Conservation (phyloP, 2,888 invertebrate genomes). For the Argynnis bischoffii region DNA sequence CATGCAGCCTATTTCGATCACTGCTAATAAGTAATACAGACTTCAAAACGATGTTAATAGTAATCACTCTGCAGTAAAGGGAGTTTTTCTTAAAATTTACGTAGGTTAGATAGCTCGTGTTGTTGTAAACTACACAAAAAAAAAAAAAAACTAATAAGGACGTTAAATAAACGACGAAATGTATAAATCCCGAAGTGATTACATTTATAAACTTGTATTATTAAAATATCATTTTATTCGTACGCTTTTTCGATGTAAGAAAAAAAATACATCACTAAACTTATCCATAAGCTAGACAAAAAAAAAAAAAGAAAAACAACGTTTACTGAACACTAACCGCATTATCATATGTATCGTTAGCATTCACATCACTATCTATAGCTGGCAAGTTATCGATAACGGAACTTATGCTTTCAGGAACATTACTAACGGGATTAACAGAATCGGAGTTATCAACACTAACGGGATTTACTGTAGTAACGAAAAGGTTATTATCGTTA, state of each 20-base stretch:
- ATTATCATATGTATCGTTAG: conserved; percentile 53
- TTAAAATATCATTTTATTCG: too few species aligned
- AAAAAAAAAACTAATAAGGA: too few species aligned
- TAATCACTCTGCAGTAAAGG: too few species aligned
- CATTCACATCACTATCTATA: conserved; percentile 71
- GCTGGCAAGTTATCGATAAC: conserved; percentile 72
- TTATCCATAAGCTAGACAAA: not conserved
- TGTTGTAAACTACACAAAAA: too few species aligned
- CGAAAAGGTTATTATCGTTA: conserved; percentile 20
- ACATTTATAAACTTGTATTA: too few species aligned
- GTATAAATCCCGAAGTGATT: too few species aligned
- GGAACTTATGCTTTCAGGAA: conserved; percentile 52
- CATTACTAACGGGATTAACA: conserved; percentile 11
- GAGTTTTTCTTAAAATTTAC: too few species aligned
- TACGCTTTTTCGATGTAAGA: not conserved
- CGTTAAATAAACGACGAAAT: too few species aligned
- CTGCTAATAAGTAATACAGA: too few species aligned
- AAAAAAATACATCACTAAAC: not conserved
- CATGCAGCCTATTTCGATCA: too few species aligned
- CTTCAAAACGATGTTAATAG: too few species aligned
- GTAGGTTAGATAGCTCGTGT: too few species aligned
- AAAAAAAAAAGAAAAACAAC: not conserved
- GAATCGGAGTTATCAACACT: conserved; percentile 28
- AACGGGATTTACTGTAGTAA: conserved; percentile 9
- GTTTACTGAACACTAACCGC: conserved; percentile 16